These are phyloP conservation scores for Gymnodraco acuticeps DNA, from an alignment of 2,797 vertebrate genomes.

Conservation along the genomic window DNA sequence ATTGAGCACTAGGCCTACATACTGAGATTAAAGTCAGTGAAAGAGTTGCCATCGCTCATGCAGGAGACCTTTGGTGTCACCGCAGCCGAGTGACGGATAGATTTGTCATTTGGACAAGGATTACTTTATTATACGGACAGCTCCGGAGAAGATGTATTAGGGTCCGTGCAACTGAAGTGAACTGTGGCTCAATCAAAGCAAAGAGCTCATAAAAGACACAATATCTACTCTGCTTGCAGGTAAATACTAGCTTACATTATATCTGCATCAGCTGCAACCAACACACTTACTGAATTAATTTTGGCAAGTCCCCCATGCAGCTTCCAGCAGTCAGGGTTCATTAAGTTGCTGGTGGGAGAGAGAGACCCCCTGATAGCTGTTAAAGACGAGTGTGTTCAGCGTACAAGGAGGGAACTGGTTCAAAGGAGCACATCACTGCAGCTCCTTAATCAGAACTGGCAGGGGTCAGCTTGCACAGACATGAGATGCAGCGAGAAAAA, in stretches of 20 bases:
- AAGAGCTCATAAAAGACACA: constrained; percentile 14
- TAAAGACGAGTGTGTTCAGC: constrained; percentile 91
- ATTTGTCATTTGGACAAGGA: constrained; percentile 79
- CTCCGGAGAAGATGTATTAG: constrained; percentile 59
- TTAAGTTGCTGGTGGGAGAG: constrained; percentile 81
- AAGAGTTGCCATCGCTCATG: constrained; percentile 80
- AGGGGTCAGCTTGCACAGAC: constrained; percentile 90
- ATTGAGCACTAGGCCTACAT: constrained; percentile 50
- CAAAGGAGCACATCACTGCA: constrained; percentile 94
- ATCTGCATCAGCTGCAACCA: constrained; percentile 28
- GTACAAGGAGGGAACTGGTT: constrained; percentile 91
- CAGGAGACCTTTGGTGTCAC: constrained; percentile 83
- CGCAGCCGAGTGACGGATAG: constrained; percentile 74
- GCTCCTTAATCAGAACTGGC: constrained; percentile 94
- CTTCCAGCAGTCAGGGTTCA: constrained; percentile 75
- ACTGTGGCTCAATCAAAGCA: constrained; percentile 26
- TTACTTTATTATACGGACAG: constrained; percentile 74
- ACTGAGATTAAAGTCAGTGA: constrained; percentile 76
- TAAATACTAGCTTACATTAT: constrained; percentile 54
- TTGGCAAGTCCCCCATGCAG: constrained; percentile 58
- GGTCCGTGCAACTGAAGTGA: constrained; percentile 15
- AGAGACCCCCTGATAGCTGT: constrained; percentile 89
- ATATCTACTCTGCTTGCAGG: constrained; percentile 44
- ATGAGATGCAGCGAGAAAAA: constrained; percentile 66
- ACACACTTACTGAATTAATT: constrained; percentile 42